Conservation (phyloP, 2,888 invertebrate genomes). For the Sisyra terminalis region DNA sequence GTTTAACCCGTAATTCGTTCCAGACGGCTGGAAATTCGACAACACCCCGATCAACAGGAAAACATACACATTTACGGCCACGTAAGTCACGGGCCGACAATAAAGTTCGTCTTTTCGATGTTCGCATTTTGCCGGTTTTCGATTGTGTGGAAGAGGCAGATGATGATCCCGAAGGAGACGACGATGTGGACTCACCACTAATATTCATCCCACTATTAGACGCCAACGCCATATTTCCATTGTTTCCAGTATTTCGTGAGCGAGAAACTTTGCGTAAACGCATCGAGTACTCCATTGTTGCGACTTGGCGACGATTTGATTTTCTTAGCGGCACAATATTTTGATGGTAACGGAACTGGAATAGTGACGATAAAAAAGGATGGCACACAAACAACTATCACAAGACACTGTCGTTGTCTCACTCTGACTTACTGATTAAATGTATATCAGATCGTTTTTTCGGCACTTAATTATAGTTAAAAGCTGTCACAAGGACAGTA, state of each 20-base stretch:
- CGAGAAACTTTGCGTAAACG: slow-evolving; percentile 3
- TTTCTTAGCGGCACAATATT: too few species aligned
- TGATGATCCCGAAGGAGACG: background rate
- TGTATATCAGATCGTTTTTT: background rate
- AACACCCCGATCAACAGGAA: slow-evolving; percentile 38
- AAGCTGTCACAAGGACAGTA: slow-evolving; percentile 3
- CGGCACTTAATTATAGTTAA: background rate
- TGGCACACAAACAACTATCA: background rate
- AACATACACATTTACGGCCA: slow-evolving; percentile 36
- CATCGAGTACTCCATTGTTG: slow-evolving; percentile 1
- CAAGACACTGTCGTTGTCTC: background rate
- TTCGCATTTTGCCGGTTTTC: slow-evolving; percentile 11
- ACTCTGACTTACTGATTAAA: background rate
- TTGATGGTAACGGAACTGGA: too few species aligned
- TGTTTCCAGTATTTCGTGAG: slow-evolving; percentile 5
- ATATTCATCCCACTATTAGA: slow-evolving; percentile 14
- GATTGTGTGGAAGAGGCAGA: slow-evolving; percentile 9
- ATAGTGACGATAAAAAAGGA: background rate
- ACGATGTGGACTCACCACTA: background rate
- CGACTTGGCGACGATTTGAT: background rate
- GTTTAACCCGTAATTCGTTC: slow-evolving; percentile 46
- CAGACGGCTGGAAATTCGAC: slow-evolving; percentile 49
- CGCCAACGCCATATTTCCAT: slow-evolving; percentile 10
- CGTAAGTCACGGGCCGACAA: background rate
- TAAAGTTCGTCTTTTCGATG: background rate